Conservation (phyloP, 1,140 invertebrate species). For the Drosophila nikananu region DNA sequence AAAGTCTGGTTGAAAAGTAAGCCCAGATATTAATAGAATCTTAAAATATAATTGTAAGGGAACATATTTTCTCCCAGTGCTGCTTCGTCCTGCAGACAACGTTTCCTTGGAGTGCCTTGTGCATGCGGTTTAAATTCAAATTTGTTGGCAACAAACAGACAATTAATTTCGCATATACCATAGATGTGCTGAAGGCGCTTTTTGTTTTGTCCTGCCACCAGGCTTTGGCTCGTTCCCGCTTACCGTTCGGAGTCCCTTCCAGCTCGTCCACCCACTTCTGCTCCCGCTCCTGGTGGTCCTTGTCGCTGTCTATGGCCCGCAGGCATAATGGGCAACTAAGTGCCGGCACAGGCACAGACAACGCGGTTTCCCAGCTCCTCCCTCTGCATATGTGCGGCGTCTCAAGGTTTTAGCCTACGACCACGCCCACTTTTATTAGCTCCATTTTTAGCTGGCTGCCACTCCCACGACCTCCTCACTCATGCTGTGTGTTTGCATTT, state of each 20-base stretch:
- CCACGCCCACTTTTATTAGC: constrained; percentile 54
- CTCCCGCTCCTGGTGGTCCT: constrained; percentile 13
- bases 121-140: constrained; percentile 82
- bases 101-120: constrained; percentile 47
- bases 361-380: constrained; percentile 25
- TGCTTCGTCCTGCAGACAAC: constrained; percentile 10
- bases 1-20: not conserved
- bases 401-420: constrained; percentile 38
- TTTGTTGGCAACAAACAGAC: constrained; percentile 83
- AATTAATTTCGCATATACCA: constrained; percentile 82
- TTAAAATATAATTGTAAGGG: not conserved
- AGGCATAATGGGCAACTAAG: constrained; percentile 67
- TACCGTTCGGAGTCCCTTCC: not conserved
- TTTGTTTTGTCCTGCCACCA: constrained; percentile 50
- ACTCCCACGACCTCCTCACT: constrained; percentile 15
- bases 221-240: not conserved
- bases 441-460: constrained; percentile 30
- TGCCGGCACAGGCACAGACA: constrained; percentile 53
- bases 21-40: not conserved
- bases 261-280: not conserved
- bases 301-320: constrained; percentile 47
- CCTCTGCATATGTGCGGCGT: constrained; percentile 46
- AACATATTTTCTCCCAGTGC: constrained; percentile 13
- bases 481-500: constrained; percentile 59
- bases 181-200: constrained; percentile 67